These are phyloP conservation scores for Tragelaphus buxtoni DNA, from an alignment of 2,113 vertebrate species.

Conservation along the genomic window DNA sequence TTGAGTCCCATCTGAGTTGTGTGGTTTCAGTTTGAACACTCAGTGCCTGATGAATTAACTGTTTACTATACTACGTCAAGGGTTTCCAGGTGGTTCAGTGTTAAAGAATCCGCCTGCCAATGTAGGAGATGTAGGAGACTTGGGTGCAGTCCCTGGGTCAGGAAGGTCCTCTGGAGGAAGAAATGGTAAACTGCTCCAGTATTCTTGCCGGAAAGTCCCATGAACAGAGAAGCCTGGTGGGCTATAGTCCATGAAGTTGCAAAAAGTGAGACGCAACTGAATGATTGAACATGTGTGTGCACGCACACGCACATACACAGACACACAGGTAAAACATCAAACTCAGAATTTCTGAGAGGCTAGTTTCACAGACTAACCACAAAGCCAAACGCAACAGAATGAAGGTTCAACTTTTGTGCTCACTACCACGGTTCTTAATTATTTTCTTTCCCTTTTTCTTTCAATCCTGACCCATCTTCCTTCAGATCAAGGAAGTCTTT, in stretches of 20 bases:
- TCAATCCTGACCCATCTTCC: background rate
- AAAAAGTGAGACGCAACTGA: background rate
- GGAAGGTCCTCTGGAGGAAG: background rate
- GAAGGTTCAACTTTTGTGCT: background rate
- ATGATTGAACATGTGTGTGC: fast-evolving
- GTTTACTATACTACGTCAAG: background rate
- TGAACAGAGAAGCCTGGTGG: background rate
- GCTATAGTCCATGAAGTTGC: background rate
- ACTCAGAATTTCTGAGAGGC: background rate
- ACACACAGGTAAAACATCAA: background rate
- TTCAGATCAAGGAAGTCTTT: background rate
- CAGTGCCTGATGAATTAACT: background rate
- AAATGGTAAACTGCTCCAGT: background rate
- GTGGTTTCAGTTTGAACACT: background rate
- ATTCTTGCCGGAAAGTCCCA: background rate
- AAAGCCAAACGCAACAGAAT: background rate
- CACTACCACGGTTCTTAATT: no score
- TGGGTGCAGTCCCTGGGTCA: background rate
- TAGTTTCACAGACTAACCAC: background rate
- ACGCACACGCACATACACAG: fast-evolving
- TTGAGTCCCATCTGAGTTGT: background rate
- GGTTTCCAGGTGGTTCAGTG: background rate
- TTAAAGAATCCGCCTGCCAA: background rate
- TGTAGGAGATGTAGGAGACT: background rate
- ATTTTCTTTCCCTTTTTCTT: background rate